These are phyloP conservation scores for Eonycteris spelaea DNA, from an alignment of 2,113 vertebrate species.

Conservation along the genomic window DNA sequence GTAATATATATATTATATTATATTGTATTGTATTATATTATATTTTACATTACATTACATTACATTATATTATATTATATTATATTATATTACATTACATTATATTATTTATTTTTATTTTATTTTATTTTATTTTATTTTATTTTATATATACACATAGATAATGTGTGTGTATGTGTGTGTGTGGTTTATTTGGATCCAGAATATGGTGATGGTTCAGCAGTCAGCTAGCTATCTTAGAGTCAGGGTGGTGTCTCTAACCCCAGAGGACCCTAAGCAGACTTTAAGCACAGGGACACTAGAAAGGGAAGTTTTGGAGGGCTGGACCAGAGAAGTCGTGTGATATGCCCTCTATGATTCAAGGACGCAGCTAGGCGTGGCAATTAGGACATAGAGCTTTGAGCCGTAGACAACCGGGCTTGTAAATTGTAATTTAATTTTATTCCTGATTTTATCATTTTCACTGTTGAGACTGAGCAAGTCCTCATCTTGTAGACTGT, in stretches of 20 bases:
- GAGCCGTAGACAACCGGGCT: background rate
- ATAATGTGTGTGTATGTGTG: background rate
- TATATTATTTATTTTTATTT: too few species aligned
- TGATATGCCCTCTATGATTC: accelerated
- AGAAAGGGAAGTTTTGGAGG: background rate
- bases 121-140: too few species aligned
- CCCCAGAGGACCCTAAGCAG: too few species aligned
- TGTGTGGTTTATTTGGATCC: background rate
- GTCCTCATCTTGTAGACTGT: background rate
- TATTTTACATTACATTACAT: too few species aligned
- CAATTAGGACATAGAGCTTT: accelerated
- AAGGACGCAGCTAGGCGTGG: background rate
- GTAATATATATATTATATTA: too few species aligned
- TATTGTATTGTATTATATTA: too few species aligned
- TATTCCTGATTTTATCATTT: background rate
- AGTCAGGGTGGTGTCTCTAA: accelerated
- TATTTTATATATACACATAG: too few species aligned
- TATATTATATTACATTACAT: too few species aligned
- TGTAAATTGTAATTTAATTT: background rate
- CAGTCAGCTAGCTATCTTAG: background rate
- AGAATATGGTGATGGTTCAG: too few species aligned
- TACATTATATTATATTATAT: too few species aligned
- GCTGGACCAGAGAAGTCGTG: background rate
- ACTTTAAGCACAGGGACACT: too few species aligned
- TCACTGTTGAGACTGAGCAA: background rate